Evolutionary conservation across 2,797 vertebrate genomes (phyloP).

Genomic region (Clarias pachynema): DNA sequence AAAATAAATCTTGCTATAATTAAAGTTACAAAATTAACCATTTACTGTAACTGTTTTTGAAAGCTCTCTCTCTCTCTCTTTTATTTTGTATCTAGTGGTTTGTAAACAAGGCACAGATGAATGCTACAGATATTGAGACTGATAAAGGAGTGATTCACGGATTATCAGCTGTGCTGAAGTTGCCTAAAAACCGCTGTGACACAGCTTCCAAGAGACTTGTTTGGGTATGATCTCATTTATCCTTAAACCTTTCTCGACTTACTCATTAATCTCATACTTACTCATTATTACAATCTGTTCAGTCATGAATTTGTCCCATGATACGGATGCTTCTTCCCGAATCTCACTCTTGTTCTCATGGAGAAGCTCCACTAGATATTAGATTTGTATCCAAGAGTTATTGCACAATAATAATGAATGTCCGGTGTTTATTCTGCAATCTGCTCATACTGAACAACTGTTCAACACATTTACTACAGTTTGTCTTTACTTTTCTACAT

Average conservation of each 20-base stretch:
- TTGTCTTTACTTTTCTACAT: background rate
- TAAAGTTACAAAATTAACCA: background rate
- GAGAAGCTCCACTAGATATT: background rate
- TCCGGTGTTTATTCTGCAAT: background rate
- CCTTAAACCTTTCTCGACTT: background rate
- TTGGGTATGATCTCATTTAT: slow-evolving; percentile 54
- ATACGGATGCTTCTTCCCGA: background rate
- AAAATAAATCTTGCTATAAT: background rate
- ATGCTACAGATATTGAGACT: slow-evolving; percentile 79
- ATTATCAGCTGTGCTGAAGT: slow-evolving; percentile 81
- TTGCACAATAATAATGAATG: background rate
- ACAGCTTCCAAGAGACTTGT: slow-evolving; percentile 39
- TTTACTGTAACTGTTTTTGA: background rate
- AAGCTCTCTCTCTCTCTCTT: background rate
- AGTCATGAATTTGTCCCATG: background rate
- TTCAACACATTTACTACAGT: background rate
- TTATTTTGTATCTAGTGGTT: slow-evolving; percentile 75
- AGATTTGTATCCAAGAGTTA: background rate
- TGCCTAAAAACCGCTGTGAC: slow-evolving; percentile 90
- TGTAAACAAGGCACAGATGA: slow-evolving; percentile 84
- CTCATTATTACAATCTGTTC: background rate
- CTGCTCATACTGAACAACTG: background rate
- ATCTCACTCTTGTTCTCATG: background rate
- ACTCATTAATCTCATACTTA: background rate
- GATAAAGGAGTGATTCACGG: slow-evolving; percentile 88